These are phyloP conservation scores for Zygothrica quintamaculata DNA, from an alignment of 2,888 invertebrate genomes.

Conservation along the genomic window DNA sequence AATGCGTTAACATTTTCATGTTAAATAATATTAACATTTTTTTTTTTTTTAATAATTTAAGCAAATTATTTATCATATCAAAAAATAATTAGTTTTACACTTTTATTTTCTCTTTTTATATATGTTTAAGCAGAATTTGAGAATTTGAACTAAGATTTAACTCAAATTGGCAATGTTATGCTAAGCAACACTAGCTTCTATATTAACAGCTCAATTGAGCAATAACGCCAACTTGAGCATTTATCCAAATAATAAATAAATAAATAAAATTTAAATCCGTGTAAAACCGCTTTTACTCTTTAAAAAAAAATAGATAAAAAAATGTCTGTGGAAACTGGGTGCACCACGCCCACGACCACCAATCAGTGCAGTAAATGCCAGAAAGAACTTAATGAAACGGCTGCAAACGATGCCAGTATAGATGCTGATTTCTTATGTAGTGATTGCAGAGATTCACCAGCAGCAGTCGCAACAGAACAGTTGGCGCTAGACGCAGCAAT, in stretches of 20 bases:
- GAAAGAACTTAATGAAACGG: conserved; percentile 10
- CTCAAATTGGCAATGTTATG: conserved; percentile 37
- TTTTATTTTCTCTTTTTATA: too few species aligned
- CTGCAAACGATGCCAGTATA: background rate
- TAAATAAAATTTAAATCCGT: conserved; percentile 24
- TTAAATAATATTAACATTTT: too few species aligned
- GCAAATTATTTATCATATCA: too few species aligned
- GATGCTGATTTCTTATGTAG: conserved; percentile 8
- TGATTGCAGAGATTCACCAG: conserved; percentile 14
- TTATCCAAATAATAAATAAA: conserved; percentile 21
- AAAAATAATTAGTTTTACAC: too few species aligned
- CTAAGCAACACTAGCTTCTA: conserved; percentile 15
- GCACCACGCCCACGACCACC: background rate
- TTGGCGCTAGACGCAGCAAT: background rate
- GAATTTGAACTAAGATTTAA: background rate
- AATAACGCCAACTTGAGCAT: conserved; percentile 12
- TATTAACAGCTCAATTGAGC: conserved; percentile 35
- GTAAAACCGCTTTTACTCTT: conserved; percentile 21
- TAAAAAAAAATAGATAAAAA: conserved; percentile 2
- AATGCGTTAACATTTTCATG: background rate
- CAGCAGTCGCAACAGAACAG: background rate
- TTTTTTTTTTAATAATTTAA: too few species aligned
- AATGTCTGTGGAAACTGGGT: conserved; percentile 26
- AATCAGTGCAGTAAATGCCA: conserved; percentile 42
- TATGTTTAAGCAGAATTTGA: background rate